These are phyloP conservation scores for Oxycera nigricornis DNA, from an alignment of 2,888 invertebrate genomes.

Conservation along the genomic window DNA sequence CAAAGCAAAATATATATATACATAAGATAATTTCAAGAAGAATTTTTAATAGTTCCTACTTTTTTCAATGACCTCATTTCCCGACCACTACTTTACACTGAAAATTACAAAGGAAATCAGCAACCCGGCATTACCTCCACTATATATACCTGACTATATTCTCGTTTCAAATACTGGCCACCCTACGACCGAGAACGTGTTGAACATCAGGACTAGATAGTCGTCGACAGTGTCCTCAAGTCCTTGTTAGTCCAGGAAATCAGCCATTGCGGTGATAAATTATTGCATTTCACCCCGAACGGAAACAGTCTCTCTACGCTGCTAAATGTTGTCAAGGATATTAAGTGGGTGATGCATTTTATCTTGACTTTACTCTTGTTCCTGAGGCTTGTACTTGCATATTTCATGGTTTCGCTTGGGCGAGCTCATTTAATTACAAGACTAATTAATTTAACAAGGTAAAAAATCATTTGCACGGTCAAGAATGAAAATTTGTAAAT, in stretches of 20 bases:
- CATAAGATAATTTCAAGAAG: no score
- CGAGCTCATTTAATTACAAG: slow-evolving; percentile 14
- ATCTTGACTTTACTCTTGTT: background rate
- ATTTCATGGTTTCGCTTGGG: slow-evolving; percentile 1
- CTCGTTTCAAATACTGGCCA: no score
- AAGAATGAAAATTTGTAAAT: background rate
- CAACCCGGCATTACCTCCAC: no score
- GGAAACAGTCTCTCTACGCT: background rate
- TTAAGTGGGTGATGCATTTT: slow-evolving; percentile 22
- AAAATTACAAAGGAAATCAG: no score
- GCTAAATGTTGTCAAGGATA: background rate
- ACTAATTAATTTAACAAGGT: slow-evolving; percentile 19
- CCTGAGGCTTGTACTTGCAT: background rate
- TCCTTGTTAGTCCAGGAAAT: background rate
- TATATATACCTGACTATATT: no score
- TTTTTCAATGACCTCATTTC: no score
- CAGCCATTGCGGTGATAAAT: slow-evolving; percentile 18
- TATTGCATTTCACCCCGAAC: background rate
- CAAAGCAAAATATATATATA: no score
- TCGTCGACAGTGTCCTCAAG: no score
- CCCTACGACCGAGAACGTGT: no score
- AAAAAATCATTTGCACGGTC: background rate
- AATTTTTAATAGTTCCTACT: no score
- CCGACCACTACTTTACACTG: no score
- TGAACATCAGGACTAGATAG: no score